Base-by-base conservation (phyloP, 2,888 invertebrate genomes). In the Diploptera punctata region DNA sequence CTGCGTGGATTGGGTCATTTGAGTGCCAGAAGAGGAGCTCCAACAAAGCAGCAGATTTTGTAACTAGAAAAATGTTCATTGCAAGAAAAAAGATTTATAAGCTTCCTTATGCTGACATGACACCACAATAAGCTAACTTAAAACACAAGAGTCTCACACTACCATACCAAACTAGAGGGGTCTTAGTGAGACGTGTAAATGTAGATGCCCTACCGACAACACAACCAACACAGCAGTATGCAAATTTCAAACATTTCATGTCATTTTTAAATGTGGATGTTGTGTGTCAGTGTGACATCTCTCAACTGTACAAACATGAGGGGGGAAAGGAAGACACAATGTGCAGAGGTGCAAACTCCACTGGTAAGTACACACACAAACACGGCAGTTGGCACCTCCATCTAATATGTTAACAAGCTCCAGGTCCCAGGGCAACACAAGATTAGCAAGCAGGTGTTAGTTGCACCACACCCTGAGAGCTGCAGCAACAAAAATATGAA, bases 11-110 rank as follows among this genome's bases (percentile, higher is more conserved):
- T 65, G 47, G 65, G 47, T 65, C 26, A 47, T 21, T 61, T 68
- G 71, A 71, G 71, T 71, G 71, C 71, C 71, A 71, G 71, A 71
- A 75, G 75, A 78, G 78, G 57, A 57, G 57, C 57, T 57, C 57
- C 57, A 57, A 57, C 57, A 29, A 57, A 57, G 57, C 57, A 57
- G 57, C 57, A 57, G 57, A 57, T 29, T 29, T 29, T 57, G 29
- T 57, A 57, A 57, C 57, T 29, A 57, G 57, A 52, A 52, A 49
- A 52, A 52, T 52, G 52, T 52, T 52, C 52, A 52, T 52, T 52
- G 52, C 52, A 52, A 52, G 52, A 57, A 57, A 57, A 57, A 57
- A 57, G 57, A 57, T 57, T 5, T n/a, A n/a, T 57, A 57, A 57
- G 57, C 57, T 57, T 26, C 33, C 33, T 33, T 33, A 33, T 33